Evolutionary conservation across 2,797 vertebrate species (phyloP).

Genomic region (Selene dorsalis): DNA sequence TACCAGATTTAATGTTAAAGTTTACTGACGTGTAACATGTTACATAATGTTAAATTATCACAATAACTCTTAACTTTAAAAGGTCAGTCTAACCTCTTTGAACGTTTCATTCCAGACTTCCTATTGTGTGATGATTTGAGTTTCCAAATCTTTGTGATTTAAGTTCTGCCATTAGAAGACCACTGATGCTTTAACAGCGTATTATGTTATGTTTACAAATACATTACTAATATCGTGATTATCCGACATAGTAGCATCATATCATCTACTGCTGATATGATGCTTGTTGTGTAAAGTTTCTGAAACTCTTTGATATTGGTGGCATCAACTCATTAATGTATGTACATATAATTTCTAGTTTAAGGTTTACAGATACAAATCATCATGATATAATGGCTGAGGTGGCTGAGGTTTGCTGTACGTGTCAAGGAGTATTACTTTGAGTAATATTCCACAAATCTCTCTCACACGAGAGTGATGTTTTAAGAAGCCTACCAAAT

Average conservation of each 20-base stretch:
- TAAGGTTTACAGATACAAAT: background rate
- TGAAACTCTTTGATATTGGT: background rate
- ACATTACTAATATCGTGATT: background rate
- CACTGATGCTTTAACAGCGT: background rate
- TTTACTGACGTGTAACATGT: background rate
- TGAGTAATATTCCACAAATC: background rate
- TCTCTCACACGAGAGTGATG: background rate
- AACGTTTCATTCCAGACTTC: background rate
- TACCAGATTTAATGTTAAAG: background rate
- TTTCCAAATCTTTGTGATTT: background rate
- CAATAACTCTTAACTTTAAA: background rate
- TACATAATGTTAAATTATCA: background rate
- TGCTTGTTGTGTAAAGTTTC: background rate
- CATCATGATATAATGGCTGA: background rate
- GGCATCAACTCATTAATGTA: background rate
- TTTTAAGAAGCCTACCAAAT: background rate
- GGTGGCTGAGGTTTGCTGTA: background rate
- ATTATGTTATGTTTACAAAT: background rate
- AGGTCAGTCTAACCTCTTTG: background rate
- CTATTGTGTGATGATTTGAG: background rate
- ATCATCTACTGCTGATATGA: background rate
- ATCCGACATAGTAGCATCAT: background rate
- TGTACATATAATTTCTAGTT: constrained; percentile 5
- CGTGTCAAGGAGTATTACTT: background rate
- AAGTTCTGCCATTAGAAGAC: background rate